Conservation (phyloP, 2,113 vertebrate genomes). For the Gila orcuttii region DNA sequence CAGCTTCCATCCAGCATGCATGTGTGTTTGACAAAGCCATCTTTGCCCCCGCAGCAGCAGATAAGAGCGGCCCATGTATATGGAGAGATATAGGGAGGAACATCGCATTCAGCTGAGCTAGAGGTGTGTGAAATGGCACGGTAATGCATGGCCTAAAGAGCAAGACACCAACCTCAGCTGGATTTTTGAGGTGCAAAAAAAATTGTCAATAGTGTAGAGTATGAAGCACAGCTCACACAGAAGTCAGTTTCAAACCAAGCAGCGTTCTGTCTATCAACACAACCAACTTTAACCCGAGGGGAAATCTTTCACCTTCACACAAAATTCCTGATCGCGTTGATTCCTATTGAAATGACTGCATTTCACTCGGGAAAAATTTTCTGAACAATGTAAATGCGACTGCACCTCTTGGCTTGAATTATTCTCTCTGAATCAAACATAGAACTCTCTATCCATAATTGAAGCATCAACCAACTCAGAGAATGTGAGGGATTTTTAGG, state of each 20-base stretch:
- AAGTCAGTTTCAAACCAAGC: neutral
- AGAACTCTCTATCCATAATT: conserved; percentile 56
- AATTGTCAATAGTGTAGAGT: neutral
- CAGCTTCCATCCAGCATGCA: neutral
- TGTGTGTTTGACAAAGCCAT: conserved; percentile 38
- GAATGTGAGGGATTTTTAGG: conserved; percentile 1
- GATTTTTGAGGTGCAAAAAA: neutral
- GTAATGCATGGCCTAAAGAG: neutral
- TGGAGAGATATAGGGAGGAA: neutral
- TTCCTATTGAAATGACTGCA: neutral
- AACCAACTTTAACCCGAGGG: neutral
- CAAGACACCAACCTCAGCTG: neutral
- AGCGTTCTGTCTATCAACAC: neutral
- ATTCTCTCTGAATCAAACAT: conserved; percentile 18
- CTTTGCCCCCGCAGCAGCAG: conserved; percentile 3
- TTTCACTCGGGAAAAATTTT: neutral
- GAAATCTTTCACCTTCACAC: neutral
- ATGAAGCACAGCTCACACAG: neutral
- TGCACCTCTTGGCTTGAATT: neutral
- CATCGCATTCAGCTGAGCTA: neutral
- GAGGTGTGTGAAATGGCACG: neutral
- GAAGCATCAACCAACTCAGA: conserved; percentile 39
- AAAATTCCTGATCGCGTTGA: neutral
- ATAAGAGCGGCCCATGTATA: neutral
- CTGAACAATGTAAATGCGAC: neutral